phyloP scores from a whole-genome alignment of 2,888 invertebrate species.

The Craniophora ligustri region DNA sequence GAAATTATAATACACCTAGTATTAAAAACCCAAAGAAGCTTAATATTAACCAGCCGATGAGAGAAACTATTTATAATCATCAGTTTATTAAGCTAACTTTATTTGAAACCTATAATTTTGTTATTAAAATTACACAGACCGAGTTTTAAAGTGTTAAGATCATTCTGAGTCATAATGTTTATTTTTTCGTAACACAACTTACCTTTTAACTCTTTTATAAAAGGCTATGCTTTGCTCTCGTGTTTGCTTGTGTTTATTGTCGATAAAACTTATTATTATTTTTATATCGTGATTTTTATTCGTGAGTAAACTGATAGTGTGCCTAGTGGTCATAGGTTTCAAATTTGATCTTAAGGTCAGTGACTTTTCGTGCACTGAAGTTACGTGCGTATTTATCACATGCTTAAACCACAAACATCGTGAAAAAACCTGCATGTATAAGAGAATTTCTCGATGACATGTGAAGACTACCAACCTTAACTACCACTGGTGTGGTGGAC shows the following conservation, averaged over 20 bases:
- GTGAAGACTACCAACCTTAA: no score
- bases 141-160: constrained; percentile 68
- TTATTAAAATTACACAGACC: constrained; percentile 65
- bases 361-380: no score
- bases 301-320: no score
- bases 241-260: constrained; percentile 11
- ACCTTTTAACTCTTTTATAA: constrained; percentile 50
- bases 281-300: background rate
- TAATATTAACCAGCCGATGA: constrained; percentile 21
- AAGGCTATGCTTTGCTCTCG: constrained; percentile 18
- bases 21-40: constrained; percentile 35
- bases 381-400: no score
- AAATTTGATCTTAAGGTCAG: no score
- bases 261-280: background rate
- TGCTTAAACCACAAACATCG: no score
- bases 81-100: constrained; percentile 42
- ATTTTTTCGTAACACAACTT: constrained; percentile 57
- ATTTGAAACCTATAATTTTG: constrained; percentile 63
- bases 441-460: no score
- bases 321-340: no score
- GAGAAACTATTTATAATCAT: constrained; percentile 41
- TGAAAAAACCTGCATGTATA: no score
- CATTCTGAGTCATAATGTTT: constrained; percentile 57
- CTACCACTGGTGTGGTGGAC: no score
- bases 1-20: constrained; percentile 38